Percentiles rank a stretch among this genome's conserved stretches.
Conservation (phyloP, 2,888 invertebrate genomes). For the Thymelicus lineola region DNA sequence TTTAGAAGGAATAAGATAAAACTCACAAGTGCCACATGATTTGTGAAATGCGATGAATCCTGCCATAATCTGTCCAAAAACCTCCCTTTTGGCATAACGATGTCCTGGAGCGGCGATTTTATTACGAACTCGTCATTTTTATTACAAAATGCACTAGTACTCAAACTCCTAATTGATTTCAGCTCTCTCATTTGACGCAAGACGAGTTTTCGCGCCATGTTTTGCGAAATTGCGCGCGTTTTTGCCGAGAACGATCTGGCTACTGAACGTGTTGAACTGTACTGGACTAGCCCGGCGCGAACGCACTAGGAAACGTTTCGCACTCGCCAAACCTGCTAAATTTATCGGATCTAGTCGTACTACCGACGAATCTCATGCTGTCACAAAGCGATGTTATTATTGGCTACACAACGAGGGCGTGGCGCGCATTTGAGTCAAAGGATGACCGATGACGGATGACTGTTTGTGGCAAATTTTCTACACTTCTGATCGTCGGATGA, state of each 20-base stretch:
- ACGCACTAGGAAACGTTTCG: constrained; percentile 22
- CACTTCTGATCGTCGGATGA: too few relatives aligned
- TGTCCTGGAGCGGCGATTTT: constrained; percentile 65
- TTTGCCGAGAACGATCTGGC: constrained; percentile 45
- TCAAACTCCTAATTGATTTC: constrained; percentile 65
- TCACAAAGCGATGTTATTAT: background rate
- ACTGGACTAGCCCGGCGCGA: background rate
- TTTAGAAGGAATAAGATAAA: constrained; percentile 3
- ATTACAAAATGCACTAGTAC: constrained; percentile 55
- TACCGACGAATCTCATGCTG: background rate
- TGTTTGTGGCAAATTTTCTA: too few relatives aligned
- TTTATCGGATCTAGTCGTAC: constrained; percentile 20
- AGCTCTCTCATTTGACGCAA: constrained; percentile 67
- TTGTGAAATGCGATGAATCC: constrained; percentile 59
- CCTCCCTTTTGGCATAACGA: constrained; percentile 62
- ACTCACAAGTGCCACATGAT: constrained; percentile 75
- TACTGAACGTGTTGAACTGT: constrained; percentile 51
- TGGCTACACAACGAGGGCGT: too few relatives aligned
- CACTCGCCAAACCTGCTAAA: constrained; percentile 33
- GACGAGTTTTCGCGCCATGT: constrained; percentile 66
- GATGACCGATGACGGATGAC: too few relatives aligned
- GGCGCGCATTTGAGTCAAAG: too few relatives aligned
- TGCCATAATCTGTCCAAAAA: constrained; percentile 69
- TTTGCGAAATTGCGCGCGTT: constrained; percentile 61
- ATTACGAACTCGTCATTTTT: constrained; percentile 65